Conservation (phyloP, 2,113 vertebrate genomes). For the Notarius quadriscutis region DNA sequence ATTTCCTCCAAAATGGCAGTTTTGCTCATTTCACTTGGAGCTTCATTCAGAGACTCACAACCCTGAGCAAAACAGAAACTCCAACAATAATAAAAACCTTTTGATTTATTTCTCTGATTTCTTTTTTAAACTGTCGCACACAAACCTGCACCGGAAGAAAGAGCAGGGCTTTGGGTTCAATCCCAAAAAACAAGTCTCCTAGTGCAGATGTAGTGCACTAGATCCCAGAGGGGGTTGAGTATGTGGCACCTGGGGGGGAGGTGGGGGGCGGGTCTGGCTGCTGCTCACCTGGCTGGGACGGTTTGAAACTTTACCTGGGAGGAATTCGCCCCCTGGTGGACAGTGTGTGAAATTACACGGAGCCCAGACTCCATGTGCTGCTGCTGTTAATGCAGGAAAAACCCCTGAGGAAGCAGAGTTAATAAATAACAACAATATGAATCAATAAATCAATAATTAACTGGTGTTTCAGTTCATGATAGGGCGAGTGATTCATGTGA, state of each 20-base stretch:
- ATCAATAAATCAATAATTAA: too few species aligned
- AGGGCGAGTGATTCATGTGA: too few species aligned
- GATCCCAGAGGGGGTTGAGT: background rate
- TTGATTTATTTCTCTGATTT: background rate
- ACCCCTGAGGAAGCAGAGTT: too few species aligned
- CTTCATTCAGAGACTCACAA: background rate
- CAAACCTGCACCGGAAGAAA: slow-evolving; percentile 25
- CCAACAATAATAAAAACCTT: too few species aligned
- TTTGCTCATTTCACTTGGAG: background rate
- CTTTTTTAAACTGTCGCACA: background rate
- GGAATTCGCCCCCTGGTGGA: background rate
- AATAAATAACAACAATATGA: too few species aligned
- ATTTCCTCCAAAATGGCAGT: background rate
- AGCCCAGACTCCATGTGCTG: background rate
- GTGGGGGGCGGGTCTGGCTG: too few species aligned
- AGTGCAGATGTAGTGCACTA: background rate
- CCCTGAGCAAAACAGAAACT: too few species aligned
- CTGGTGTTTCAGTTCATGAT: too few species aligned
- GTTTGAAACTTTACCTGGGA: background rate
- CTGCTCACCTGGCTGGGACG: too few species aligned
- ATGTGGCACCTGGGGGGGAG: too few species aligned
- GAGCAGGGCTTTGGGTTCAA: background rate
- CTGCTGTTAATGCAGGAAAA: too few species aligned
- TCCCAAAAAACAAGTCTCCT: background rate
- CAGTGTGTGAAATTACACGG: background rate